Percentiles rank a stretch among this genome's conserved stretches.
phyloP scores from a whole-genome alignment of 64 coral and sea anemone genomes.

The Stichodactyla helianthus region DNA sequence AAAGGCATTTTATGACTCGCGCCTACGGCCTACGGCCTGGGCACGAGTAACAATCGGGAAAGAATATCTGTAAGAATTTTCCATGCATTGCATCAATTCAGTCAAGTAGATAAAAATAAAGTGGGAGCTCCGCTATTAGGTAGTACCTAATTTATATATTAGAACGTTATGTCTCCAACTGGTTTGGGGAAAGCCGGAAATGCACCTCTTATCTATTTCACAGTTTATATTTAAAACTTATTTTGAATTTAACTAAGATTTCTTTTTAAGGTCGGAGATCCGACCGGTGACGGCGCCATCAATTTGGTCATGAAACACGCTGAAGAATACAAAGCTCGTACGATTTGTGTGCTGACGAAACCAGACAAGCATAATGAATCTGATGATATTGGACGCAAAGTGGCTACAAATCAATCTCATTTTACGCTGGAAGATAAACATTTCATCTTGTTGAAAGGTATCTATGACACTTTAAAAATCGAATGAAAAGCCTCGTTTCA shows the following conservation, averaged over 20 bases:
- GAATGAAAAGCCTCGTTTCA: background rate
- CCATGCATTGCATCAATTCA: no score
- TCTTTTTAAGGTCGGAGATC: slow-evolving; percentile 57
- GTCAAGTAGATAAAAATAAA: no score
- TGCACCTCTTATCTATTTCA: no score
- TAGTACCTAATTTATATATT: no score
- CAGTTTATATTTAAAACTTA: no score
- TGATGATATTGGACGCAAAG: slow-evolving; percentile 68
- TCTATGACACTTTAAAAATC: background rate
- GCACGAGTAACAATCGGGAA: no score
- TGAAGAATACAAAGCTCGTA: slow-evolving; percentile 37
- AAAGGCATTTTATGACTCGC: no score
- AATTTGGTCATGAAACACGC: slow-evolving; percentile 73
- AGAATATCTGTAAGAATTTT: no score
- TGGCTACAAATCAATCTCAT: slow-evolving; percentile 58
- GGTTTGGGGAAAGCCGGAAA: no score
- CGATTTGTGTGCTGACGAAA: slow-evolving; percentile 75
- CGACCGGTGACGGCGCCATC: slow-evolving; percentile 77
- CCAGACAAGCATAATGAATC: slow-evolving; percentile 64
- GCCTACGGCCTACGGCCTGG: no score
- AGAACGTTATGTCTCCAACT: no score
- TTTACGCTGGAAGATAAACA: slow-evolving; percentile 75
- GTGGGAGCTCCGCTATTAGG: no score
- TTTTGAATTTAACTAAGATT: background rate
- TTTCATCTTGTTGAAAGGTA: slow-evolving; percentile 78